Conservation (phyloP, 1,140 invertebrate species). For the Panagrolaimus sp. region DNA sequence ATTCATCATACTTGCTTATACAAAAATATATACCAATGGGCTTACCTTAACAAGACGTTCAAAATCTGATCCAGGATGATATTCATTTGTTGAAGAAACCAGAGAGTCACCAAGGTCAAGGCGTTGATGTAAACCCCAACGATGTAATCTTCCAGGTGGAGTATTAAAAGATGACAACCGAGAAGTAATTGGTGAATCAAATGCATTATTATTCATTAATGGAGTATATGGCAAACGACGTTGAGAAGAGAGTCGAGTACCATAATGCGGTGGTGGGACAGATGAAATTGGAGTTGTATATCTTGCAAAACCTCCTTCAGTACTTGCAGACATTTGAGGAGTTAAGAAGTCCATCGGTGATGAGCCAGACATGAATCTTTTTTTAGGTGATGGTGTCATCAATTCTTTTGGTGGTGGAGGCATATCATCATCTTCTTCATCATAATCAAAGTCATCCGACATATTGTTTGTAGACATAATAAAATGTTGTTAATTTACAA, state of each 20-base stretch:
- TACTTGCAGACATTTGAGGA: no score
- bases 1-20: no score
- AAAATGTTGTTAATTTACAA: no score
- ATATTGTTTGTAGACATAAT: no score
- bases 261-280: neutral
- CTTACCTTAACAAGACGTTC: neutral
- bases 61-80: neutral
- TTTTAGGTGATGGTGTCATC: no score
- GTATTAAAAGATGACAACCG: neutral
- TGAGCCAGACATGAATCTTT: no score
- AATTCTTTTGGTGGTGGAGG: no score
- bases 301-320: no score
- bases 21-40: no score
- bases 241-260: neutral
- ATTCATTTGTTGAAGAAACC: neutral
- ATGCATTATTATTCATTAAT: neutral
- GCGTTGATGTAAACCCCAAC: neutral
- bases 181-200: neutral
- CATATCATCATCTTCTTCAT: no score
- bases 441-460: no score
- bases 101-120: constrained; percentile 1
- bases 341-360: no score
- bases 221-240: constrained; percentile 1
- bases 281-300: constrained; percentile 2
- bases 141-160: neutral